Evolutionary conservation across 2,797 vertebrate species (phyloP).

Genomic region (Chelon auratus): DNA sequence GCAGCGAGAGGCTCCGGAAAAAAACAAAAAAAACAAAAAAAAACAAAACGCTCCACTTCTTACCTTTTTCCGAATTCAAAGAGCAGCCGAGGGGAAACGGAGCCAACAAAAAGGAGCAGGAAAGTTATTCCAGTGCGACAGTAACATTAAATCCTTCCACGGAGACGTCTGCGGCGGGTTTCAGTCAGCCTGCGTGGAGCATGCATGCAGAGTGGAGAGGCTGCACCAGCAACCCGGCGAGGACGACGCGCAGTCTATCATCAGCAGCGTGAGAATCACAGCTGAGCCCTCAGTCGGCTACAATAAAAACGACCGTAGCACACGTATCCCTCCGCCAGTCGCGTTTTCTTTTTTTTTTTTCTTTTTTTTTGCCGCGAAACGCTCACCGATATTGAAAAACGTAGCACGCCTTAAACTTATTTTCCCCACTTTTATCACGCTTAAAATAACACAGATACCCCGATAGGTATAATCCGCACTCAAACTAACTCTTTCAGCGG

Average conservation of each 20-base stretch:
- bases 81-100: slow-evolving; percentile 23
- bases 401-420: background rate
- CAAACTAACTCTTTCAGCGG: too few species aligned
- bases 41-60: slow-evolving; percentile 37
- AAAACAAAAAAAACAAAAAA: too few species aligned
- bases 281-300: slow-evolving; percentile 43
- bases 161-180: slow-evolving; percentile 35
- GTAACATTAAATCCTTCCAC: slow-evolving; percentile 74
- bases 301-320: slow-evolving; percentile 63
- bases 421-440: accelerated
- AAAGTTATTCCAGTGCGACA: slow-evolving; percentile 74
- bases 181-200: slow-evolving; percentile 29
- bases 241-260: slow-evolving; percentile 44
- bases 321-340: slow-evolving; percentile 65
- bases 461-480: too few species aligned
- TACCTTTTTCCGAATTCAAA: slow-evolving; percentile 66
- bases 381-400: background rate
- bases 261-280: slow-evolving; percentile 73
- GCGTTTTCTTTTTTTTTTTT: slow-evolving; percentile 12
- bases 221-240: slow-evolving; percentile 28
- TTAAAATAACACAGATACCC: too few species aligned
- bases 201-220: slow-evolving; percentile 40
- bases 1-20: slow-evolving; percentile 1
- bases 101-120: slow-evolving; percentile 19
- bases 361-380: slow-evolving; percentile 70